These are phyloP conservation scores for Anas platyrhynchos DNA, from an alignment of 2,113 vertebrate species.

Conservation along the genomic window DNA sequence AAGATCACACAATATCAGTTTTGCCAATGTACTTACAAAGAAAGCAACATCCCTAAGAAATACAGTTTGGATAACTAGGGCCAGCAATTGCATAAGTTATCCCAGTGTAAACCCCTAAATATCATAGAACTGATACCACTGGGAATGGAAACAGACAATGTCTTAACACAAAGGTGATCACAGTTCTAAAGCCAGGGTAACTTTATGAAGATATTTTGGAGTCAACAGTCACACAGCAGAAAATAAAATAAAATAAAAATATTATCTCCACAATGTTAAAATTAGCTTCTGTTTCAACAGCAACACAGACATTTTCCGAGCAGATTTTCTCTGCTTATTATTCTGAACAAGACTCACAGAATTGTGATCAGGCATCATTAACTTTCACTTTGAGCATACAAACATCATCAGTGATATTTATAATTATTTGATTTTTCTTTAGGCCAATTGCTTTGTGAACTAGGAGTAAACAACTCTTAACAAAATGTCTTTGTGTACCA, in stretches of 20 bases:
- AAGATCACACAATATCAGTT: background rate
- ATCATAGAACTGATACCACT: background rate
- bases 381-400: background rate
- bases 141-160: background rate
- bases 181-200: background rate
- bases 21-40: background rate
- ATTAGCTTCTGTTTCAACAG: background rate
- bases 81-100: background rate
- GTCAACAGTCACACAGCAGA: background rate
- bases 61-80: background rate
- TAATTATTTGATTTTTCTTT: background rate
- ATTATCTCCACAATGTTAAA: background rate
- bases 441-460: background rate
- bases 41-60: background rate
- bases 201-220: background rate
- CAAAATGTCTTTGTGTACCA: background rate
- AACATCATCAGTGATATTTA: background rate
- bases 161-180: background rate
- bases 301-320: background rate
- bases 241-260: background rate
- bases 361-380: background rate
- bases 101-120: rapidly evolving
- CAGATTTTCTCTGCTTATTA: background rate
- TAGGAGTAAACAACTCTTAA: background rate
- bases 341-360: background rate